phyloP scores from a whole-genome alignment of 2,888 invertebrate genomes.

The Drosophila flavopinicola region DNA sequence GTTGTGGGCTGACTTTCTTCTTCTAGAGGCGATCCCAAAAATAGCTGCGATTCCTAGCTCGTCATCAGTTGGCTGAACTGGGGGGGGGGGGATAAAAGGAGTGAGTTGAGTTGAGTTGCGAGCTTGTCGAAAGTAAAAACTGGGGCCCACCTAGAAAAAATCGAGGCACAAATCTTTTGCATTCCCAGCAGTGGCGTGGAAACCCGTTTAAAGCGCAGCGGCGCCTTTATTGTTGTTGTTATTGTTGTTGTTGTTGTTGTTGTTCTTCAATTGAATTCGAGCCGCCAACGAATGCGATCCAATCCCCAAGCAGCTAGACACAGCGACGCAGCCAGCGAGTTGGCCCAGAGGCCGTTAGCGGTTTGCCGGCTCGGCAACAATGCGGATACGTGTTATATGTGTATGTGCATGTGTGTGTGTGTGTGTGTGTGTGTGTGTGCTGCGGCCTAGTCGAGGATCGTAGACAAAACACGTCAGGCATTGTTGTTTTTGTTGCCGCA shows the following conservation, averaged over 20 bases:
- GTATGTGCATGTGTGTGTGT: constrained; percentile 2
- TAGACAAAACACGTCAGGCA: constrained; percentile 45
- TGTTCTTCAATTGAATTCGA: constrained; percentile 19
- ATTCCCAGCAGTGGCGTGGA: constrained; percentile 6
- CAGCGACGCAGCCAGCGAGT: constrained; percentile 42
- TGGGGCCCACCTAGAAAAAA: constrained; percentile 29
- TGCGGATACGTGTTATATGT: constrained; percentile 49
- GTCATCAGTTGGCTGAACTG: background rate
- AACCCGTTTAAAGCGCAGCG: constrained; percentile 31
- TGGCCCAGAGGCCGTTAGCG: constrained; percentile 41
- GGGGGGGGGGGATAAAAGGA: too few species aligned
- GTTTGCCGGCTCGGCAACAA: constrained; percentile 51
- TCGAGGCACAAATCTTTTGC: constrained; percentile 14
- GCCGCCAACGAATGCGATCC: constrained; percentile 9
- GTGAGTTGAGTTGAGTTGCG: background rate
- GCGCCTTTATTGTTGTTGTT: constrained; percentile 15
- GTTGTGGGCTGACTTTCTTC: background rate
- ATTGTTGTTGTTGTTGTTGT: background rate
- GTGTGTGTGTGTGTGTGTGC: constrained; percentile 1
- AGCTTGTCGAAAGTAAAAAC: constrained; percentile 52
- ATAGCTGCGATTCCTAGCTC: background rate
- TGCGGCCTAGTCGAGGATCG: constrained; percentile 50
- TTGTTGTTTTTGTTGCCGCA: constrained; percentile 31
- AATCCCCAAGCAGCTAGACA: constrained; percentile 29
- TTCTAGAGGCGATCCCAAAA: background rate